phyloP scores from a whole-genome alignment of 2,113 vertebrate genomes.

The Neolamprologus fasciatus region DNA sequence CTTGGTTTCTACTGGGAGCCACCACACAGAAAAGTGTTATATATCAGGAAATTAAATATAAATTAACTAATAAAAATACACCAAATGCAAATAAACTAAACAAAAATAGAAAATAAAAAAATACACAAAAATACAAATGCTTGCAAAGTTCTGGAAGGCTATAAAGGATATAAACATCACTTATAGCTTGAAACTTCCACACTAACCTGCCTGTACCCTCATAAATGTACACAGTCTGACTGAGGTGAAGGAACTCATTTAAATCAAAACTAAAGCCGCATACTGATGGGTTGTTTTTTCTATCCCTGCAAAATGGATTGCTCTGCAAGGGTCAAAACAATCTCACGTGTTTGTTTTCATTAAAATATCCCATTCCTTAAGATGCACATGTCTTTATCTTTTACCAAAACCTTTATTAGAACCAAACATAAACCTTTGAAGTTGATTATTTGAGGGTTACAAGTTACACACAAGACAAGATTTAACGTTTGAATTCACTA shows the following conservation, averaged over 20 bases:
- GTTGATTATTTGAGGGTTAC: not conserved
- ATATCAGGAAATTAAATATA: not conserved
- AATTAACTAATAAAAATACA: not conserved
- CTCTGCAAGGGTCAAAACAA: not conserved
- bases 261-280: not conserved
- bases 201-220: not conserved
- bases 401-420: not conserved
- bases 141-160: not conserved
- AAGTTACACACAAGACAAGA: not conserved
- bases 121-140: not conserved
- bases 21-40: not conserved
- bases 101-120: not conserved
- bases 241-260: not conserved
- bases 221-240: not conserved
- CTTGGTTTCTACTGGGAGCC: not conserved
- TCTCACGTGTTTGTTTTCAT: not conserved
- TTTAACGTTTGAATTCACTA: not conserved
- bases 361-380: not conserved
- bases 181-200: not conserved
- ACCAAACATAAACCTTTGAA: not conserved
- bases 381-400: not conserved
- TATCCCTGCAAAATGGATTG: not conserved
- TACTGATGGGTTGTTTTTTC: not conserved
- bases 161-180: not conserved
- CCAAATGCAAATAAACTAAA: not conserved